phyloP scores from a whole-genome alignment of 2,888 invertebrate genomes.

The Drosophila vallismaia region DNA sequence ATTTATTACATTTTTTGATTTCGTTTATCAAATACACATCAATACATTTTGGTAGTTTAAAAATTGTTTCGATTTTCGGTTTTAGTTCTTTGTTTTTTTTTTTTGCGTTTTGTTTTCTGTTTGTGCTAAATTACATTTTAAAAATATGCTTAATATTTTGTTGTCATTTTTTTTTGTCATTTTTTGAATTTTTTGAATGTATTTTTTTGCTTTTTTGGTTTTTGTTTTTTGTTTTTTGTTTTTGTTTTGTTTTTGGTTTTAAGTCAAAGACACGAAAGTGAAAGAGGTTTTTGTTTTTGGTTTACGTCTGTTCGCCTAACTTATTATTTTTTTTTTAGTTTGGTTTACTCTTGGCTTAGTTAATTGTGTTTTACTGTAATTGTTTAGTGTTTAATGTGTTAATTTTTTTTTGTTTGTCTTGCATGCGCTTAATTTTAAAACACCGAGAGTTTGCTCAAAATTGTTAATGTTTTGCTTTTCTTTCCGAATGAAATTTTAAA shows the following conservation, averaged over 20 bases:
- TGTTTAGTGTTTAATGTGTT: slow-evolving; percentile 63
- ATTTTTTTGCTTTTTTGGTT: slow-evolving; percentile 52
- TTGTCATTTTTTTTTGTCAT: slow-evolving; percentile 39
- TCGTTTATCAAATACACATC: slow-evolving; percentile 71
- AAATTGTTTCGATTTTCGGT: slow-evolving; percentile 59
- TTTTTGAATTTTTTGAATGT: slow-evolving; percentile 33
- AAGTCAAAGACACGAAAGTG: slow-evolving; percentile 84
- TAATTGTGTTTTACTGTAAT: slow-evolving; percentile 67
- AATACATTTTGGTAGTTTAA: slow-evolving; percentile 71
- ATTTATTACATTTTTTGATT: slow-evolving; percentile 32
- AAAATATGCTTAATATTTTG: slow-evolving; percentile 72
- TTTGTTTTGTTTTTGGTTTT: slow-evolving; percentile 68
- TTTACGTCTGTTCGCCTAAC: slow-evolving; percentile 69
- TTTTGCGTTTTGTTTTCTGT: slow-evolving; percentile 52
- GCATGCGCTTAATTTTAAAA: slow-evolving; percentile 79
- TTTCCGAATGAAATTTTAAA: slow-evolving; percentile 70
- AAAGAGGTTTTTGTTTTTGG: slow-evolving; percentile 82
- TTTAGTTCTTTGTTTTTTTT: slow-evolving; percentile 47
- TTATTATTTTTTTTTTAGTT: slow-evolving; percentile 55
- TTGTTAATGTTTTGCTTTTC: slow-evolving; percentile 61
- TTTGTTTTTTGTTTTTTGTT: slow-evolving; percentile 61
- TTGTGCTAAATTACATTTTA: slow-evolving; percentile 79
- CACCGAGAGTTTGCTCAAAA: slow-evolving; percentile 81
- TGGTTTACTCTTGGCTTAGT: slow-evolving; percentile 38
- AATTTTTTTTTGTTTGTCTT: slow-evolving; percentile 52